Conservation (phyloP, 2,113 vertebrate species). For the Notarius quadriscutis region DNA sequence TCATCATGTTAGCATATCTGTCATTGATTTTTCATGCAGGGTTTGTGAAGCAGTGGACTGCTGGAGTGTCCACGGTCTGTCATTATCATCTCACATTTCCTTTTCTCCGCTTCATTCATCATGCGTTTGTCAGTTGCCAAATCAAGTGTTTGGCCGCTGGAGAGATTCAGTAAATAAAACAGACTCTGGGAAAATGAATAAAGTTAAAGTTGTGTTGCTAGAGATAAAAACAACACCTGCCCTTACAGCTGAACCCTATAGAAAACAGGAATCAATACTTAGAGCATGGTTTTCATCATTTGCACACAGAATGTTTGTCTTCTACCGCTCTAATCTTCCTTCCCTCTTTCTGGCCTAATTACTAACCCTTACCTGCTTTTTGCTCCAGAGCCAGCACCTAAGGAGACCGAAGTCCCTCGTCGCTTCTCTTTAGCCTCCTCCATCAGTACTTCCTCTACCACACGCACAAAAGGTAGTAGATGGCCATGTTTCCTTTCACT, state of each 20-base stretch:
- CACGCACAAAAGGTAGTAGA: conserved; percentile 84
- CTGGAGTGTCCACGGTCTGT: conserved; percentile 15
- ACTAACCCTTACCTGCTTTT: conserved; percentile 43
- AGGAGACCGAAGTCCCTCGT: conserved; percentile 62
- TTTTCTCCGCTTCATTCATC: conserved; percentile 8
- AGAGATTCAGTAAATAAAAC: conserved; percentile 18
- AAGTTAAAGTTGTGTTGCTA: not conserved
- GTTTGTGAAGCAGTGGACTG: not conserved
- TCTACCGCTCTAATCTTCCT: conserved; percentile 10
- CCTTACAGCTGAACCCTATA: conserved; percentile 1
- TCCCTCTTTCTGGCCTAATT: not conserved
- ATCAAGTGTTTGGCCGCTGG: not conserved
- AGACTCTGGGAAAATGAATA: conserved; percentile 5
- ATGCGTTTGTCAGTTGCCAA: not conserved
- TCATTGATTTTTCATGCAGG: conserved; percentile 32
- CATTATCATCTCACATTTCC: conserved; percentile 23
- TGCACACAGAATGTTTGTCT: not conserved
- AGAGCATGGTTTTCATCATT: not conserved
- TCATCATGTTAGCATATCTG: conserved; percentile 21
- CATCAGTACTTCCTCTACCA: conserved; percentile 75
- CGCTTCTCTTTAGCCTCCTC: conserved; percentile 91
- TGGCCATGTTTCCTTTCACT: not conserved
- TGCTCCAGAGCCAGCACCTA: conserved; percentile 45
- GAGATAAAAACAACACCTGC: not conserved
- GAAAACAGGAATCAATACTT: conserved; percentile 15